Evolutionary conservation across 2,797 vertebrate species (phyloP), one percentile per base, ranked within the genome.

Genomic region (Lepilemur septentrionalis): DNA sequence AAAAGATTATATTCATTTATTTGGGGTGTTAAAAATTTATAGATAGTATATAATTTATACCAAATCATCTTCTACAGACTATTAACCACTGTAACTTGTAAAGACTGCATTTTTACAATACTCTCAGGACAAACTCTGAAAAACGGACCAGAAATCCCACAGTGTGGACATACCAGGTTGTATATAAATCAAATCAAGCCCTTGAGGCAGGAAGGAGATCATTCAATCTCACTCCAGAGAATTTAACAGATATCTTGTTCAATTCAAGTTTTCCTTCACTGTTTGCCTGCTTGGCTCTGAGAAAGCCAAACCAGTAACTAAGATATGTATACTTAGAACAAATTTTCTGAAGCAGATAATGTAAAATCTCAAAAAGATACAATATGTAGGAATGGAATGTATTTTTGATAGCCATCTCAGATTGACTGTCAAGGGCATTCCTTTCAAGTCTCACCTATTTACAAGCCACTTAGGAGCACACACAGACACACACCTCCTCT

Each of bases 21-120:
- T 88, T 95, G 8, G 11, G 85, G 65, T 89, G 89, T 75, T 82
- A 86, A 82, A 78, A 2, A 73, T 67, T 81, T 96, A 50, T 46
- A 63, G 38, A 46, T 43, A 69, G 50, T 35, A 0, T 57, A 55
- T 91, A 30, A 46, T 76, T 89, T 83, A 43, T 83, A 93, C n/a
- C 46, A 32, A 91, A 72, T 72, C n/a, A 32, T 93, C 32, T 75
- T 72, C 30, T 85, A 30, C 3, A 82, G n/a, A 94, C 32, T 73
- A 91, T 80, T 76, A 92, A 46, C 5, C 28, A 61, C 30, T 41
- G 0, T 69, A 86, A 92, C 5, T 73, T n/a, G 15, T 82, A 91
- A 57, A 87, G 4, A 59, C 13, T 57, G 4, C 12, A 65, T 8
- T 59, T 30, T 70, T 81, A 46, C 10, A 57, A 20, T 72, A 13